Conservation (phyloP, 2,888 invertebrate genomes). For the Noctua comes region DNA sequence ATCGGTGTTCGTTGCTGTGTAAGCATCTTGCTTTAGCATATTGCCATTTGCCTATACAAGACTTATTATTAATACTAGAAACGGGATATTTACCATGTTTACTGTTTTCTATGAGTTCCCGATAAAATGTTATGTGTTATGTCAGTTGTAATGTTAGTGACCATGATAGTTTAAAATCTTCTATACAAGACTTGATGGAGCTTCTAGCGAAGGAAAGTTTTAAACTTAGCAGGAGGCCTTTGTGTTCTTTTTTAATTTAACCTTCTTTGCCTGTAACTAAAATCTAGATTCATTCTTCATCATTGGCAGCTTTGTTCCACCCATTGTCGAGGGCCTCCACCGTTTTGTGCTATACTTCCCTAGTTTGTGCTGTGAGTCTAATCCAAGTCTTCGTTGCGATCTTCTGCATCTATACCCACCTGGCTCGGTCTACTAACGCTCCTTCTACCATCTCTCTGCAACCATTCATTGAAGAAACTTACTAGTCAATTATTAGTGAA, state of each 20-base stretch:
- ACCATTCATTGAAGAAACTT: neutral
- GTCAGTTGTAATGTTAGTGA: no score
- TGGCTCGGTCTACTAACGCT: neutral
- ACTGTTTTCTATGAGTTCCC: no score
- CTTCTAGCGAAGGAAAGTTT: neutral
- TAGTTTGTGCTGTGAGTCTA: neutral
- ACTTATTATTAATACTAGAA: no score
- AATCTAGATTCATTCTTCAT: neutral
- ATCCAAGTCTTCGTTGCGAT: neutral
- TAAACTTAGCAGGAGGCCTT: neutral
- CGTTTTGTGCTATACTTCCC: no score
- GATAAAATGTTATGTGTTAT: no score
- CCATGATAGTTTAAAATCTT: no score
- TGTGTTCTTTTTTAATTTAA: neutral
- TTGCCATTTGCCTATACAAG: neutral
- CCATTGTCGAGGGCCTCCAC: neutral
- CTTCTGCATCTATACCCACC: neutral
- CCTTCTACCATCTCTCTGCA: neutral
- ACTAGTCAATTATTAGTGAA: no score
- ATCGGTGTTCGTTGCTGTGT: neutral
- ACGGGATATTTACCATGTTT: no score
- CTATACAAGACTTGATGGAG: neutral
- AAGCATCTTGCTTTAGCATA: neutral
- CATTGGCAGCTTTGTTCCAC: neutral
- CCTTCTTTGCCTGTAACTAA: no score